Base-by-base conservation (phyloP, 2,113 vertebrate genomes). In the Zingel zingel region DNA sequence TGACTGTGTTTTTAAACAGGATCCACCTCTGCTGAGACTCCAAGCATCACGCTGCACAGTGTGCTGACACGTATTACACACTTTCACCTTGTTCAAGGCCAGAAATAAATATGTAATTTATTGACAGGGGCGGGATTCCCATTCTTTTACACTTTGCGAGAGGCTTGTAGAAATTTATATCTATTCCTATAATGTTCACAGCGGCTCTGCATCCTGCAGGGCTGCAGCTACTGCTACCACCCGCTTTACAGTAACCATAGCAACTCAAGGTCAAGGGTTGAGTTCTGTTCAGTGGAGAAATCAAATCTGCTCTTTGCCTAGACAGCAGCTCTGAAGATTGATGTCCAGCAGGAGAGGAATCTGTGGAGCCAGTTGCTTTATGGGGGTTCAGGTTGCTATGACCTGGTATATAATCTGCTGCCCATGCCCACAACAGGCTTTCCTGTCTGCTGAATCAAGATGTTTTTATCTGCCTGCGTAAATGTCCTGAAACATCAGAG, bases 241-340 rank as follows among this genome's bases (percentile, higher is more conserved):
- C 85, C 25, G 62, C 83, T 91, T 86, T 79, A 73, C 71, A 56
- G 93, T 94, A 88, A 92, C 93, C 92, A 94, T 94, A 89, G 93
- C 92, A 94, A 94, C 93, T 77, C 72, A 50, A 81, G 92, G 92
- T 92, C 92, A 92, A 92, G 83, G 91, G 92, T 92, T 87, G 89
- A 92, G 71, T 76, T 75, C 83, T 90, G 88, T 84, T 92, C 90
- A 92, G 91, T 57, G 84, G 86, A 92, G 82, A 84, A 93, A 93
- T 92, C 81, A 92, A 89, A 92, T 92, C 88, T 84, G 87, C 76
- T 90, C 87, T 91, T 91, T 89, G 90, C 89, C 75, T 57, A 88
- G 92, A 89, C 87, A 91, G 92, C 89, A 90, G 82, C 89, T 91
- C 84, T 75, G 79, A 88, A 91, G 89, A 93, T 85, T 86, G 88